Base-by-base conservation (phyloP, 2,113 vertebrate species). In the Callopanchax toddi region DNA sequence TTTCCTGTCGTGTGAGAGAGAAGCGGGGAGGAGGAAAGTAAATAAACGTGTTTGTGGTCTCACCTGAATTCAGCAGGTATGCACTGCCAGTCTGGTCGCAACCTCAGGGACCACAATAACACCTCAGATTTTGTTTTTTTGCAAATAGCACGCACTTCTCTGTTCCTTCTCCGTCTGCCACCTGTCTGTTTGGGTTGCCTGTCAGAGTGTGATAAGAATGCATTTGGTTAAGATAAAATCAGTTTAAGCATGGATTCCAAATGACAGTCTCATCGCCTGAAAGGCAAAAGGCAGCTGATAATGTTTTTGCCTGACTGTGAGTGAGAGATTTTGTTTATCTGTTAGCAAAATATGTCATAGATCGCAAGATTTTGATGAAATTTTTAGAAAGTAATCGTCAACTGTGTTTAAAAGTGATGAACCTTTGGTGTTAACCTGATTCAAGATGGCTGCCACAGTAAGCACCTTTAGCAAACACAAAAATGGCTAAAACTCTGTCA, bases 21-120 rank as follows among this genome's bases (percentile, higher is more conserved):
- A 60, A 36, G 20, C 15, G 5, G 22, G n/a, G 32, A 26, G 29
- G 32, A 52, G 55, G 52, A 23, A 43, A 58, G 68, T 15, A 39
- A 71, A 50, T 66, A 11, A 43, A 20, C 7, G 13, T 9, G 18
- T 45, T 68, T 86, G 89, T 82, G 89, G 89, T 90, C 84, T 89
- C 77, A 90, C 83, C 87, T 88, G 81, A 68, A 59, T 54, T 40
- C 11, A 60, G 52, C 74, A 90, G 85, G 81, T 89, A 82, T 21
- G 52, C 53, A 67, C 58, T 55, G 39, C 40, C 46, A 26, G 57
- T 66, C 48, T 71, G 43, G 45, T 11, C 32, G 49, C 52, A 34
- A 89, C 85, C 83, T 80, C 77, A 84, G 32, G 50, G 68, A 73
- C 87, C 90, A 87, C 89, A 90, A 87, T 17, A 87, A 85, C 85